Conservation (phyloP, 2,797 vertebrate species). For the Martes flavigula region DNA sequence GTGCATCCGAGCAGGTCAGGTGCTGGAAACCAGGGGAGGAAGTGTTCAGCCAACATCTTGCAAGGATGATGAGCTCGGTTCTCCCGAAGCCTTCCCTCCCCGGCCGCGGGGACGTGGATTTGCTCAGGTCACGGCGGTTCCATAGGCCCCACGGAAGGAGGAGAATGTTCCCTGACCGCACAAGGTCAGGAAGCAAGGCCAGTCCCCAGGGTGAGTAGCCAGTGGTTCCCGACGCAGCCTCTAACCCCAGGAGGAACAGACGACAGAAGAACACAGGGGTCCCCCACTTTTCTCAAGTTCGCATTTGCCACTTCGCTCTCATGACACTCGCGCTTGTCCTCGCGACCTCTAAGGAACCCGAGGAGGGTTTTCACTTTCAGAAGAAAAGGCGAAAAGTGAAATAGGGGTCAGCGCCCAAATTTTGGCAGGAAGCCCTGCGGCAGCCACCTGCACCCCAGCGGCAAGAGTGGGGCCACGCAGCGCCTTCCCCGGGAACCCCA, state of each 20-base stretch:
- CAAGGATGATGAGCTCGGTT: too few relatives aligned
- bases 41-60: background rate
- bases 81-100: background rate
- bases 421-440: background rate
- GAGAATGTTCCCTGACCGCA: background rate
- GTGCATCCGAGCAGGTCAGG: fast-evolving
- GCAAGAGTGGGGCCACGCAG: background rate
- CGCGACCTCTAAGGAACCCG: background rate
- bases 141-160: fast-evolving
- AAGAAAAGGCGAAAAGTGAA: background rate
- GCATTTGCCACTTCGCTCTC: background rate
- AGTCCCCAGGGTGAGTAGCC: background rate
- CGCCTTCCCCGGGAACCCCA: background rate
- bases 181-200: background rate
- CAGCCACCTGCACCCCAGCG: background rate
- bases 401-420: background rate
- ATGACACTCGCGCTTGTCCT: background rate
- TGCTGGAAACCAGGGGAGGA: background rate
- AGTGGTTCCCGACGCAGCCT: too few relatives aligned
- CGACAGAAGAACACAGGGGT: background rate
- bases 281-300: background rate
- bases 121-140: background rate
- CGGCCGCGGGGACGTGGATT: fast-evolving
- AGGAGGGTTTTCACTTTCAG: background rate
- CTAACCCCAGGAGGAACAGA: background rate